Conservation (phyloP, 1,140 invertebrate genomes). For the Bombus difficillimus region DNA sequence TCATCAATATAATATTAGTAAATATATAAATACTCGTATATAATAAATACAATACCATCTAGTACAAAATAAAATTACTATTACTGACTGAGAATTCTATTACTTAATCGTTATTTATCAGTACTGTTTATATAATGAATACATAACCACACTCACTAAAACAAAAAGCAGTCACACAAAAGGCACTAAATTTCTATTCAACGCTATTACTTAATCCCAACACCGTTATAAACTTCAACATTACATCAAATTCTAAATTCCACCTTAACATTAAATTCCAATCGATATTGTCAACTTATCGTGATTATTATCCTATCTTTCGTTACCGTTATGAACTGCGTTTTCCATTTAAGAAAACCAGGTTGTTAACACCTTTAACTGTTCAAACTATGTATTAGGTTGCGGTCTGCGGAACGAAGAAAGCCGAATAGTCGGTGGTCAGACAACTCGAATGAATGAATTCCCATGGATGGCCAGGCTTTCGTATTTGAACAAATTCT, state of each 20-base stretch:
- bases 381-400: conserved; percentile 81
- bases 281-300: not conserved
- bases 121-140: too few species aligned
- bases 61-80: not conserved
- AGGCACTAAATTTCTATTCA: too few species aligned
- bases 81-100: not conserved
- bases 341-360: not conserved
- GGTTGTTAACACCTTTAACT: too few species aligned
- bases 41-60: not conserved
- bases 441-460: conserved; percentile 87
- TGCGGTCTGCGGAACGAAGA: conserved; percentile 91
- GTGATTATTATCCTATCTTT: not conserved
- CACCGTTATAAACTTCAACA: not conserved
- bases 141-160: too few species aligned
- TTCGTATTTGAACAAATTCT: conserved; percentile 92
- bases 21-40: too few species aligned
- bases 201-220: too few species aligned
- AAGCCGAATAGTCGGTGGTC: conserved; percentile 90
- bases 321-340: not conserved
- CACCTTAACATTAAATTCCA: not conserved
- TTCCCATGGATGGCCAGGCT: conserved; percentile 93
- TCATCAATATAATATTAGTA: too few species aligned
- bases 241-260: not conserved
- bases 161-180: too few species aligned
- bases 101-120: not conserved